phyloP scores from a whole-genome alignment of 2,113 vertebrate species.

The Puffinus mauretanicus region DNA sequence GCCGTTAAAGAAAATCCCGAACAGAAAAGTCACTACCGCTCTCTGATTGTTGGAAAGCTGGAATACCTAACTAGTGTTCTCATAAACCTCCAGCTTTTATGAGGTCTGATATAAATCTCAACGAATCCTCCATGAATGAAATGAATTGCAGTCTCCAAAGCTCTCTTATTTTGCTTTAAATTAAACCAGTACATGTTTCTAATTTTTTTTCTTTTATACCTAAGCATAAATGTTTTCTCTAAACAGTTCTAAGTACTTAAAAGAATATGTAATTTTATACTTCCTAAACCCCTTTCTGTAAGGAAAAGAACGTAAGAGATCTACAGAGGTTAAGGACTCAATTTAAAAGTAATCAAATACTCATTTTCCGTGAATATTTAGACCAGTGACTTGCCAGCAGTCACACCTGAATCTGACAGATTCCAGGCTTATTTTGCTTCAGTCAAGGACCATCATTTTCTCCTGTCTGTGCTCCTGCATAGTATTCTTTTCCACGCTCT shows the following conservation, averaged over 20 bases:
- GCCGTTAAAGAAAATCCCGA: conserved; percentile 5
- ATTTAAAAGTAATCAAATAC: conserved; percentile 18
- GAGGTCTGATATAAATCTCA: background rate
- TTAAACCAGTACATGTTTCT: background rate
- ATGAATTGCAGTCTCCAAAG: background rate
- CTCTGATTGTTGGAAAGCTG: background rate
- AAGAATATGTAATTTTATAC: background rate
- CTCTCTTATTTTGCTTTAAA: background rate
- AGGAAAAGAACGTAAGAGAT: background rate
- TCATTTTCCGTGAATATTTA: background rate
- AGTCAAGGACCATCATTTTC: background rate
- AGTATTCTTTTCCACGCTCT: background rate
- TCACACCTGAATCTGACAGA: background rate
- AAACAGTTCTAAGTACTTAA: background rate
- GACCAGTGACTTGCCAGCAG: background rate
- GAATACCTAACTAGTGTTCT: background rate
- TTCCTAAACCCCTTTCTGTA: background rate
- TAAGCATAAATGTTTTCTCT: background rate
- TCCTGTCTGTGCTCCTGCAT: background rate
- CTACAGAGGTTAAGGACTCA: background rate
- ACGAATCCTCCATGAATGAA: background rate
- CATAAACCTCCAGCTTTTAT: background rate
- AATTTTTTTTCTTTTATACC: background rate
- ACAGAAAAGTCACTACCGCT: background rate
- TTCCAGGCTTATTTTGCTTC: background rate